These are phyloP conservation scores for Meloidogyne exigua DNA, from an alignment of 1,140 invertebrate species.

Conservation along the genomic window DNA sequence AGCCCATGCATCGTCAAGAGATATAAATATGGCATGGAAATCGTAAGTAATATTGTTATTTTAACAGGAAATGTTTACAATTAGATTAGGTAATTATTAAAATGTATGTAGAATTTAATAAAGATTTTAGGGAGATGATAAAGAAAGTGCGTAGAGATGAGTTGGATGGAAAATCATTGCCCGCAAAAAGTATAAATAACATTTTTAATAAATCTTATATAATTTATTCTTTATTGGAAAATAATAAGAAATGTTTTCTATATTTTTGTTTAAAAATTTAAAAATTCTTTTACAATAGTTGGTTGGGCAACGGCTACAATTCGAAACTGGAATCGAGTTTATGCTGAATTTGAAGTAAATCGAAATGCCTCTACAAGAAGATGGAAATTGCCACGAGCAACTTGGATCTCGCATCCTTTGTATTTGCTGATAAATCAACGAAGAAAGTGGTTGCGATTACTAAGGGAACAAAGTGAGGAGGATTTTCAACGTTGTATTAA, in stretches of 20 bases:
- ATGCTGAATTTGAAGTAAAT: constrained; percentile 46
- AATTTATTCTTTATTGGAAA: too few species aligned
- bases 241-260: constrained; percentile 17
- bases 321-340: constrained; percentile 55
- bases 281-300: constrained; percentile 41
- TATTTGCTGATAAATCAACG: constrained; percentile 50
- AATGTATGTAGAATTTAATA: neutral
- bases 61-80: neutral
- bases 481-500: constrained; percentile 52
- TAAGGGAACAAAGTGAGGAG: constrained; percentile 54
- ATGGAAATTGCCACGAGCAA: constrained; percentile 35
- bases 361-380: constrained; percentile 14
- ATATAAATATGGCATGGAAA: constrained; percentile 55
- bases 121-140: constrained; percentile 20
- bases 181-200: constrained; percentile 4
- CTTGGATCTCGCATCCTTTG: constrained; percentile 51
- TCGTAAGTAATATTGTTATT: constrained; percentile 41
- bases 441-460: constrained; percentile 38
- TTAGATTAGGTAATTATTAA: neutral
- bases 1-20: constrained; percentile 51
- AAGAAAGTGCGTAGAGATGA: constrained; percentile 20
- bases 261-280: constrained; percentile 18
- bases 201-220: neutral
- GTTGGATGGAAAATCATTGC: constrained; percentile 13
- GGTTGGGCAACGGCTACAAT: constrained; percentile 59